phyloP scores from a whole-genome alignment of 2,113 vertebrate genomes.

The Gambusia affinis region DNA sequence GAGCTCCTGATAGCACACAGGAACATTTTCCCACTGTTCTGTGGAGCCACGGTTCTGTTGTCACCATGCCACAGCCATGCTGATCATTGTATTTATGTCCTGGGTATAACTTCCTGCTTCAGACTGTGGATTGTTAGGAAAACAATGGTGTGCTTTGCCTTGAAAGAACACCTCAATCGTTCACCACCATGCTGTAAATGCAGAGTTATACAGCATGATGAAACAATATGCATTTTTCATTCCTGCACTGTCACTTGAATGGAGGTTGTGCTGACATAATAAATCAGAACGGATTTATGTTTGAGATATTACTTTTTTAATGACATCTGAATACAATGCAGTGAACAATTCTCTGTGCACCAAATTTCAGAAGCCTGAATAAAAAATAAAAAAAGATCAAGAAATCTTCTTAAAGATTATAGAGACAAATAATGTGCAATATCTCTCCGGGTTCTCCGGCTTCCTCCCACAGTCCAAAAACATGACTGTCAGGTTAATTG shows the following conservation, averaged over 20 bases:
- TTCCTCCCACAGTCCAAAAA: no score
- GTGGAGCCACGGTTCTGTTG: slow-evolving; percentile 60
- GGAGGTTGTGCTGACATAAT: slow-evolving; percentile 24
- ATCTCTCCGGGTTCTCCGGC: no score
- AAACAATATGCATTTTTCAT: slow-evolving; percentile 52
- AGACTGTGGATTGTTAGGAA: slow-evolving; percentile 73
- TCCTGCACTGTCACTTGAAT: slow-evolving; percentile 39
- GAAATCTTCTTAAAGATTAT: no score
- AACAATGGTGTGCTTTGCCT: slow-evolving; percentile 71
- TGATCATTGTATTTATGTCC: slow-evolving; percentile 73
- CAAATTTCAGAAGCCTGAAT: no score
- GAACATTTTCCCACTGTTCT: slow-evolving; percentile 63
- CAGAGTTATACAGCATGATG: slow-evolving; percentile 11
- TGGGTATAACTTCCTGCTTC: slow-evolving; percentile 74
- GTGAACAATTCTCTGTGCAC: no score
- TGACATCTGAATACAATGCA: no score
- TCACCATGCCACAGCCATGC: slow-evolving; percentile 44
- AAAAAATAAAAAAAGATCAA: no score
- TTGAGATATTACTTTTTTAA: no score
- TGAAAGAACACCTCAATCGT: slow-evolving; percentile 71
- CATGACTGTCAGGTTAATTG: no score
- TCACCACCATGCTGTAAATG: slow-evolving; percentile 49
- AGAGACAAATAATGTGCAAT: no score
- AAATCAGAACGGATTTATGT: slow-evolving; percentile 51
- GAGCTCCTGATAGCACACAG: slow-evolving; percentile 34